These are phyloP conservation scores for Osmerus mordax DNA, from an alignment of 2,113 vertebrate species.

Conservation along the genomic window DNA sequence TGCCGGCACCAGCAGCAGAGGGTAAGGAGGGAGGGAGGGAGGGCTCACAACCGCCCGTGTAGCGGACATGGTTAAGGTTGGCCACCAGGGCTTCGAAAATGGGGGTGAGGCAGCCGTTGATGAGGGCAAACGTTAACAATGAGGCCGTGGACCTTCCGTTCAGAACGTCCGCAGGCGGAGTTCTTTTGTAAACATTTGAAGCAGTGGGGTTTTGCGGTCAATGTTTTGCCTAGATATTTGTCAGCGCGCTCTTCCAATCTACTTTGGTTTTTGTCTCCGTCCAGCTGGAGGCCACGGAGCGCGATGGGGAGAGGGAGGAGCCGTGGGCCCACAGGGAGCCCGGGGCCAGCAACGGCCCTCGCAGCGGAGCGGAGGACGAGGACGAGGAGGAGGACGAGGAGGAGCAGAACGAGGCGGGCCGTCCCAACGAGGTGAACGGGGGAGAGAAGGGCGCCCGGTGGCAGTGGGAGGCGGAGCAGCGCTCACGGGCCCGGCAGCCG, in stretches of 20 bases:
- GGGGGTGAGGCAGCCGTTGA: too few relatives aligned
- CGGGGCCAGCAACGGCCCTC: slow-evolving; percentile 80
- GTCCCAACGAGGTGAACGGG: slow-evolving; percentile 85
- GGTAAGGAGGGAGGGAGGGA: slow-evolving; percentile 57
- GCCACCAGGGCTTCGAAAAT: too few relatives aligned
- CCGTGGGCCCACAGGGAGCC: slow-evolving; percentile 75
- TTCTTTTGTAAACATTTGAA: too few relatives aligned
- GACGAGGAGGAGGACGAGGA: slow-evolving; percentile 57
- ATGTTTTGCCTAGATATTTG: too few relatives aligned
- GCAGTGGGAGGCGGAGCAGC: slow-evolving; percentile 79
- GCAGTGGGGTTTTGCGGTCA: too few relatives aligned
- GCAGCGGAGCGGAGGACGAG: slow-evolving; percentile 77
- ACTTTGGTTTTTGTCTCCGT: too few relatives aligned
- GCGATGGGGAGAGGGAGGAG: slow-evolving; percentile 60
- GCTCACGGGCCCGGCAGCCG: slow-evolving; percentile 38
- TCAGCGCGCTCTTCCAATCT: too few relatives aligned
- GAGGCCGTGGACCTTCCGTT: too few relatives aligned
- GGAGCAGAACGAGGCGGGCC: slow-evolving; percentile 48
- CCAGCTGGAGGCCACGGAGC: slow-evolving; percentile 58
- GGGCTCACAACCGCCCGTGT: background rate
- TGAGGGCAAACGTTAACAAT: too few relatives aligned
- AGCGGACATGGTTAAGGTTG: too few relatives aligned
- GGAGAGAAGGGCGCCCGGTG: slow-evolving; percentile 69
- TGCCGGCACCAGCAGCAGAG: slow-evolving; percentile 54
- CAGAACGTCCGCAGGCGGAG: too few relatives aligned